phyloP scores from a whole-genome alignment of 2,797 vertebrate species.

The Bovichtus variegatus region DNA sequence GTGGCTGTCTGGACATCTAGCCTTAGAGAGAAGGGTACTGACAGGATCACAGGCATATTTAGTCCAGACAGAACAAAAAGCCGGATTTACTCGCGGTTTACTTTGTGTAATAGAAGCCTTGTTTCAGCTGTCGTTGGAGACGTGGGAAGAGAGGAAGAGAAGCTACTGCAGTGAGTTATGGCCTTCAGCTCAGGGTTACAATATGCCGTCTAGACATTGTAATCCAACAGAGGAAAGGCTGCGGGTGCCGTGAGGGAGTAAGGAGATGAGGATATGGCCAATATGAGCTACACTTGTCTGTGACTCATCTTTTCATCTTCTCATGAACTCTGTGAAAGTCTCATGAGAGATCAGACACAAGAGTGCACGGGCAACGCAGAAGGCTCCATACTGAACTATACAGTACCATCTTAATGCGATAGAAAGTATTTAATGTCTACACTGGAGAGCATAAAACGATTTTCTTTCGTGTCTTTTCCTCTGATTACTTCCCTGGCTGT shows the following conservation, averaged over 20 bases:
- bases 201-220: slow-evolving; percentile 70
- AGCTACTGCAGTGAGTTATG: slow-evolving; percentile 20
- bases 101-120: slow-evolving; percentile 42
- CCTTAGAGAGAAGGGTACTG: slow-evolving; percentile 27
- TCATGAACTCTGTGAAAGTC: slow-evolving; percentile 33
- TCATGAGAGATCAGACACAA: slow-evolving; percentile 32
- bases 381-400: not conserved
- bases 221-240: slow-evolving; percentile 61
- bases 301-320: slow-evolving; percentile 37
- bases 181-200: slow-evolving; percentile 42
- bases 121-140: slow-evolving; percentile 35
- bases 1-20: slow-evolving; percentile 49
- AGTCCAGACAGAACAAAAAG: slow-evolving; percentile 36
- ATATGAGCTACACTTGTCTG: slow-evolving; percentile 16
- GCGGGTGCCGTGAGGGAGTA: slow-evolving; percentile 27
- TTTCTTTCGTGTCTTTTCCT: not conserved
- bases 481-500: not conserved
- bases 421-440: not conserved
- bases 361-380: slow-evolving; percentile 10
- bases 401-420: slow-evolving; percentile 2
- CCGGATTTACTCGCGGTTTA: slow-evolving; percentile 29
- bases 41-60: slow-evolving; percentile 48
- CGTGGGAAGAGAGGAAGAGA: slow-evolving; percentile 29
- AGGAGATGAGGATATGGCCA: slow-evolving; percentile 30
- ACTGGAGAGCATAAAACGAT: not conserved